phyloP scores from a whole-genome alignment of 1,140 invertebrate genomes.

The Drosophila kikkawai region DNA sequence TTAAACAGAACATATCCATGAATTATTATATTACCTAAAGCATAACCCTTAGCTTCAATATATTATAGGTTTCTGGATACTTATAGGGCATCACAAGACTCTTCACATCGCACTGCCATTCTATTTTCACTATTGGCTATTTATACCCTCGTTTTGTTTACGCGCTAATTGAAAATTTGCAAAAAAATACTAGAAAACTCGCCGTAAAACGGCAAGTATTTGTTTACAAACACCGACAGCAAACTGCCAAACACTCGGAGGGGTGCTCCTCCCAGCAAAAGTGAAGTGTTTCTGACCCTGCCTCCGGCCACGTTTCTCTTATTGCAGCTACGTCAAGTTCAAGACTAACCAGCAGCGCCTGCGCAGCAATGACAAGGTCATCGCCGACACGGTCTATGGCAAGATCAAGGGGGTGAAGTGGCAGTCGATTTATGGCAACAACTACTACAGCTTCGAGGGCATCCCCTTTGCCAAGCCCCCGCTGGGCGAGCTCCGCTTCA shows the following conservation, averaged over 20 bases:
- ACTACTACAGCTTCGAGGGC: constrained; percentile 85
- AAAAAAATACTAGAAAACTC: constrained; percentile 41
- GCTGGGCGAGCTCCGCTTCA: constrained; percentile 86
- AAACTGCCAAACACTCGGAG: constrained; percentile 1
- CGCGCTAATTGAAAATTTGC: constrained; percentile 50
- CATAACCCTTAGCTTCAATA: not conserved
- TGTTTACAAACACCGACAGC: constrained; percentile 55
- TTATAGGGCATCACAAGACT: constrained; percentile 25
- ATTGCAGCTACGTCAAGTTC: constrained; percentile 81
- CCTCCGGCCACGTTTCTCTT: not conserved
- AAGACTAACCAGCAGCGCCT: constrained; percentile 80
- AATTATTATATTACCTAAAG: not conserved
- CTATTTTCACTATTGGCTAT: constrained; percentile 24
- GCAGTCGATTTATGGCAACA: constrained; percentile 71
- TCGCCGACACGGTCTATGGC: constrained; percentile 71
- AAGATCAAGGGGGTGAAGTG: constrained; percentile 79
- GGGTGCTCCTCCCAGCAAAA: constrained; percentile 4
- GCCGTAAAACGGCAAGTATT: constrained; percentile 12
- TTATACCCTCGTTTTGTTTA: constrained; percentile 51
- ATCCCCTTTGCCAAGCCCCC: constrained; percentile 87
- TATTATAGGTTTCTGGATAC: not conserved
- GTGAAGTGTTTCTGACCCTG: constrained; percentile 11
- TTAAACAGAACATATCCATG: too few relatives aligned
- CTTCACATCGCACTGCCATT: not conserved
- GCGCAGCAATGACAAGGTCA: constrained; percentile 78